Evolutionary conservation across 1,140 invertebrate species (phyloP).

Genomic region (Scaptomyza hsui): DNA sequence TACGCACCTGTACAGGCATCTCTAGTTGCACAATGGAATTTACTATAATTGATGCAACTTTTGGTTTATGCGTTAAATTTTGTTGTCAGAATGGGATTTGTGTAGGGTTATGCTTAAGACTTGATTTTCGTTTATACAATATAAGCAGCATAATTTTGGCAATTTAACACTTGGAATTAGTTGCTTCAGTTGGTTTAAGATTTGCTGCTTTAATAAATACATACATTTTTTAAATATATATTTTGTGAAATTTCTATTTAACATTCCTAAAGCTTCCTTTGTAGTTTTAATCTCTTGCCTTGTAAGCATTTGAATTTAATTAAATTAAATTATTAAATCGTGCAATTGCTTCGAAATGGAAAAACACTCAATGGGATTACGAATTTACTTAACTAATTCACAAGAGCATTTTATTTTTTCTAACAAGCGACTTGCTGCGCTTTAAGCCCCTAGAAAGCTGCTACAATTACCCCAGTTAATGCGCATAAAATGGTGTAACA

Average conservation of each 20-base stretch:
- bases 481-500: conserved; percentile 67
- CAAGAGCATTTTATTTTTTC: background rate
- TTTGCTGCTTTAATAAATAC: background rate
- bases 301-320: background rate
- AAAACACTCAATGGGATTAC: conserved; percentile 1
- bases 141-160: background rate
- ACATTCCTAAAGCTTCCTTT: background rate
- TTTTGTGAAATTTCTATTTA: background rate
- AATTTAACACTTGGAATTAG: background rate
- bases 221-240: no score
- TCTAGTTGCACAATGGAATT: conserved; percentile 5
- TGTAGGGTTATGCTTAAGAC: background rate
- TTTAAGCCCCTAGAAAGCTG: conserved; percentile 62
- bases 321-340: conserved; percentile 4
- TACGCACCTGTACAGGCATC: background rate
- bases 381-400: conserved; percentile 1
- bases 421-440: conserved; percentile 17
- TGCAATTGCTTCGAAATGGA: background rate
- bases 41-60: conserved; percentile 25
- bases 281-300: no score
- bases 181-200: background rate
- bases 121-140: background rate
- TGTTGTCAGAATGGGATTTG: conserved; percentile 2
- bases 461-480: conserved; percentile 73
- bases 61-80: conserved; percentile 14